phyloP scores from a whole-genome alignment of 2,113 vertebrate species.

The Gobius niger region DNA sequence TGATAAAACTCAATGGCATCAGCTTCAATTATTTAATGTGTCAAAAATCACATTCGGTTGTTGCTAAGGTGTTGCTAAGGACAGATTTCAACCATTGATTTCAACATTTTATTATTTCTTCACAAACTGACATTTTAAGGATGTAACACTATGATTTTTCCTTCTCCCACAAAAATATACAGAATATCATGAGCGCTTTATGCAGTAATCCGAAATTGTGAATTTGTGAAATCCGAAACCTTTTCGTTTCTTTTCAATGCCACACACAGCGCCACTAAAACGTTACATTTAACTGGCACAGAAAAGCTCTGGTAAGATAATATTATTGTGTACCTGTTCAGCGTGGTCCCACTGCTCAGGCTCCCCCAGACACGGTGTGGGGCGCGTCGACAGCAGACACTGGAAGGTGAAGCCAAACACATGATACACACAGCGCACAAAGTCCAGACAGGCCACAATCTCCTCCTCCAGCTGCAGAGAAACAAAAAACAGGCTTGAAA shows the following conservation, averaged over 20 bases:
- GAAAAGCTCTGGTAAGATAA: not conserved
- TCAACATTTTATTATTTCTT: too few species aligned
- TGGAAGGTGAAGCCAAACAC: slow-evolving; percentile 89
- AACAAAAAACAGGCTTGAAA: not conserved
- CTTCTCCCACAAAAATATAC: too few species aligned
- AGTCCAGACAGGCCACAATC: slow-evolving; percentile 86
- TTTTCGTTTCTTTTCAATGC: too few species aligned
- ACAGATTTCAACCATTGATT: too few species aligned
- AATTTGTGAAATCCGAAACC: too few species aligned
- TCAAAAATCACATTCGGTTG: too few species aligned
- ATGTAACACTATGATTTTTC: too few species aligned
- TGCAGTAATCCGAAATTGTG: too few species aligned
- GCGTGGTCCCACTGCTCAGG: slow-evolving; percentile 84
- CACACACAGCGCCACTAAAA: not conserved
- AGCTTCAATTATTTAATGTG: slow-evolving; percentile 13
- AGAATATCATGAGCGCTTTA: too few species aligned
- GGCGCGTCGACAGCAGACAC: slow-evolving; percentile 86
- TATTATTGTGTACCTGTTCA: slow-evolving; percentile 78
- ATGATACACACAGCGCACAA: slow-evolving; percentile 82
- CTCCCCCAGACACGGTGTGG: slow-evolving; percentile 83
- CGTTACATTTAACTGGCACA: not conserved
- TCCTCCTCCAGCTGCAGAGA: slow-evolving; percentile 82
- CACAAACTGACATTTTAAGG: too few species aligned
- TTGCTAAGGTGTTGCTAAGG: too few species aligned
- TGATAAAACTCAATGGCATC: slow-evolving; percentile 46